phyloP scores from a whole-genome alignment of 2,113 vertebrate genomes.

The Cnemophilus loriae region DNA sequence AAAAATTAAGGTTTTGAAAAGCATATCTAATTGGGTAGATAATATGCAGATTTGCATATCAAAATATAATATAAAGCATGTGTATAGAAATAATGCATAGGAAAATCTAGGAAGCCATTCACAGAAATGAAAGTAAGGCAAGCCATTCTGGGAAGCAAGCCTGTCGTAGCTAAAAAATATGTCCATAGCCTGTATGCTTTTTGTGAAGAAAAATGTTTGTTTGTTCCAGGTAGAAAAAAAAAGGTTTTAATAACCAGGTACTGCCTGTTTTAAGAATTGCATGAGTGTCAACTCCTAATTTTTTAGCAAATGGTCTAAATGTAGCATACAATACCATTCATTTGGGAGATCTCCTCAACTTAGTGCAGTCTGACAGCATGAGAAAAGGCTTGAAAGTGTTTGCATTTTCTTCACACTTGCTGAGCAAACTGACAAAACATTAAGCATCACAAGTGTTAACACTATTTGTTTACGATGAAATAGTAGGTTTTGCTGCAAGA shows the following conservation, averaged over 20 bases:
- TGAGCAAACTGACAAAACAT: conserved; percentile 62
- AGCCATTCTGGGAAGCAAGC: neutral
- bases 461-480: conserved; percentile 65
- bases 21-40: neutral
- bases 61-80: neutral
- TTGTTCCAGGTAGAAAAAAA: neutral
- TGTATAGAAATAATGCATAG: neutral
- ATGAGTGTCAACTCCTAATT: neutral
- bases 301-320: conserved; percentile 5
- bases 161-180: neutral
- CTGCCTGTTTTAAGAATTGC: neutral
- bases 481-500: conserved; percentile 16
- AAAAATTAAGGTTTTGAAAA: neutral
- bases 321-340: neutral
- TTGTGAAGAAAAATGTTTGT: neutral
- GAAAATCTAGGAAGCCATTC: neutral
- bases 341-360: conserved; percentile 33
- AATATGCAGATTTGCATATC: neutral
- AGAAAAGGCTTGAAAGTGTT: conserved; percentile 57
- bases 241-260: neutral
- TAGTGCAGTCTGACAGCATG: conserved; percentile 57
- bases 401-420: conserved; percentile 56
- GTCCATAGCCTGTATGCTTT: neutral
- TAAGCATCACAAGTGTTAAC: conserved; percentile 56
- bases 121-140: neutral